Conservation (phyloP, 2,113 vertebrate genomes). For the Hydrochoerus hydrochaeris region DNA sequence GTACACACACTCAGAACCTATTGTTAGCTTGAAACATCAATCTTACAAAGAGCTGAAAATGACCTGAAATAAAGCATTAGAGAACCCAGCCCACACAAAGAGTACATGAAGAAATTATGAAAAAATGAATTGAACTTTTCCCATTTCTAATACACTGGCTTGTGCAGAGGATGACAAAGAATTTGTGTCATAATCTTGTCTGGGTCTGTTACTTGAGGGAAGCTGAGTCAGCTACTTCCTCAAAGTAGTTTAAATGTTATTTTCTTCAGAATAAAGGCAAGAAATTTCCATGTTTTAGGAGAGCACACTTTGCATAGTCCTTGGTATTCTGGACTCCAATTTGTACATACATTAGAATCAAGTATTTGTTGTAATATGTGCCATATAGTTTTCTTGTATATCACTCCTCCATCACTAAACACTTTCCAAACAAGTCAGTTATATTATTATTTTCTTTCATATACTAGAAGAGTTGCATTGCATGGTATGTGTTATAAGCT, state of each 20-base stretch:
- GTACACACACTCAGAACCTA: slow-evolving; percentile 37
- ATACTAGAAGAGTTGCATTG: background rate
- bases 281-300: slow-evolving; percentile 4
- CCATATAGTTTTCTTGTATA: background rate
- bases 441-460: background rate
- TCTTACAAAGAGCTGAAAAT: slow-evolving; percentile 57
- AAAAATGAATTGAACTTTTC: slow-evolving; percentile 56
- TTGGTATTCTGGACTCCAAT: background rate
- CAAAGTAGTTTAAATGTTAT: background rate
- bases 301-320: background rate
- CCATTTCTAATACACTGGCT: background rate
- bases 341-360: background rate
- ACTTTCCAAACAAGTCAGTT: background rate
- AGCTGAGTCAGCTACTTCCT: slow-evolving; percentile 32
- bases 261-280: slow-evolving; percentile 8
- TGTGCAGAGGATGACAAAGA: slow-evolving; percentile 52
- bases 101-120: slow-evolving; percentile 28
- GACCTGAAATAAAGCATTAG: slow-evolving; percentile 42
- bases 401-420: background rate
- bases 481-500: background rate
- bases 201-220: background rate
- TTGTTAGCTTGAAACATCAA: slow-evolving; percentile 71
- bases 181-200: background rate
- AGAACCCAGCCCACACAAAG: background rate
- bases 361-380: background rate